phyloP scores from a whole-genome alignment of 2,888 invertebrate genomes.

The Deilephila porcellus region DNA sequence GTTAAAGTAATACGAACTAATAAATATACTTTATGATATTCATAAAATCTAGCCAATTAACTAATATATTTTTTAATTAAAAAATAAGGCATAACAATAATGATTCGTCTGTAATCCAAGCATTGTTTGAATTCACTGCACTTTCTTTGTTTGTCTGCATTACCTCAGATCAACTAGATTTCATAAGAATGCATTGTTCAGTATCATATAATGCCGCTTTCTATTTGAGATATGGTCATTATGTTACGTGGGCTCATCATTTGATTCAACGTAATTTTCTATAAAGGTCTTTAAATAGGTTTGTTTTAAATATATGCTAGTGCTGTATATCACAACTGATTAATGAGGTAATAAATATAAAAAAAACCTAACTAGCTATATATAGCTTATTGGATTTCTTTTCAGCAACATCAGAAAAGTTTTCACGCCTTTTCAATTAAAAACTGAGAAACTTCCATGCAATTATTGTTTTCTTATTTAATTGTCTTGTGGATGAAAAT shows the following conservation, averaged over 20 bases:
- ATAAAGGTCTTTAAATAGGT: neutral
- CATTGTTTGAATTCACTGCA: slow-evolving; percentile 63
- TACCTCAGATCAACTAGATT: slow-evolving; percentile 39
- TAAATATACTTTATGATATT: neutral
- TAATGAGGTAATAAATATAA: neutral
- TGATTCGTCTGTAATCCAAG: slow-evolving; percentile 52
- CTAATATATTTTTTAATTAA: slow-evolving; percentile 52
- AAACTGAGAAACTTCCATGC: no score
- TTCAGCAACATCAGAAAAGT: no score
- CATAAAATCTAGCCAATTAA: slow-evolving; percentile 32
- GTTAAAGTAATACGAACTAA: neutral
- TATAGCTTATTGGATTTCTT: no score
- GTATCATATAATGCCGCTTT: slow-evolving; percentile 41
- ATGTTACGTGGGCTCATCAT: slow-evolving; percentile 35
- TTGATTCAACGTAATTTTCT: slow-evolving; percentile 13
- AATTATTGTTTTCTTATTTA: no score
- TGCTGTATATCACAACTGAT: neutral
- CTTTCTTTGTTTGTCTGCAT: slow-evolving; percentile 51
- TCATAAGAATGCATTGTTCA: slow-evolving; percentile 50
- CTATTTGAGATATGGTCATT: slow-evolving; percentile 38
- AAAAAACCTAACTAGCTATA: no score
- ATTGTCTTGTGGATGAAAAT: no score
- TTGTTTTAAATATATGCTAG: neutral
- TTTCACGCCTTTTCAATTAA: no score
- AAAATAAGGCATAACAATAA: slow-evolving; percentile 57